Evolutionary conservation across 2,888 invertebrate species (phyloP), one percentile per base, ranked within the genome.

Genomic region (Machimus atricapillus): DNA sequence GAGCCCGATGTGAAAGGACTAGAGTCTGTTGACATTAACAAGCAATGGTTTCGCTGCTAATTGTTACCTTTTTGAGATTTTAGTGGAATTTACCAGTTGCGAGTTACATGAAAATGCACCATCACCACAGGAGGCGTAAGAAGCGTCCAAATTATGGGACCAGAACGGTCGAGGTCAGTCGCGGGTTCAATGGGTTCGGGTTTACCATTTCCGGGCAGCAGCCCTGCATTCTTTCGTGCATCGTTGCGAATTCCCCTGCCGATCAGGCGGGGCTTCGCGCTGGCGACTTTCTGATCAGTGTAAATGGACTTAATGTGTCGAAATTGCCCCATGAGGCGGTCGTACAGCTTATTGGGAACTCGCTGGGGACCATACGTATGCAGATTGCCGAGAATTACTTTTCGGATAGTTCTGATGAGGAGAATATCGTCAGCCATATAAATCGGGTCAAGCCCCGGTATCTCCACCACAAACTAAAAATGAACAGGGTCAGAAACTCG

Each of bases 201-300:
- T 99, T 99, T 91, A 99, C 98, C 31, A 98, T 99, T 91, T 98
- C 98, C 1, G 98, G 98, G 3, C 98, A 99, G 92, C 96, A 98
- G 91, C 98, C 99, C 0, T 99, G 98, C 91, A 97, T 98, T 89
- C 94, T 99, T 87, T 98, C 98, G 85, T 98, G 97, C 90, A 98
- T 99, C 90, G 98, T 98, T 0, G 94, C 95, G 78, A 96, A 96
- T 89, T 97, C 97, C 88, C 98, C 98, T 2, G 98, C 98, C 0
- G 98, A 98, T 90, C 94, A 95, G 88, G 97, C 97, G 40, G 98
- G 98, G 0, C 93, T 99, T 27, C 94, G 97, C 37, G 97, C 98
- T 52, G 98, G 98, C 0, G 98, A 99, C 91, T 98, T 97, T 90
- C 93, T 99, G 87, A 95, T 98, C 85, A 97, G 97, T 0, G 98